A percentile compares a stretch with the other conserved stretches of the same genome.
phyloP scores from a whole-genome alignment of 2,113 vertebrate genomes.

The Ramphastos sulfuratus region DNA sequence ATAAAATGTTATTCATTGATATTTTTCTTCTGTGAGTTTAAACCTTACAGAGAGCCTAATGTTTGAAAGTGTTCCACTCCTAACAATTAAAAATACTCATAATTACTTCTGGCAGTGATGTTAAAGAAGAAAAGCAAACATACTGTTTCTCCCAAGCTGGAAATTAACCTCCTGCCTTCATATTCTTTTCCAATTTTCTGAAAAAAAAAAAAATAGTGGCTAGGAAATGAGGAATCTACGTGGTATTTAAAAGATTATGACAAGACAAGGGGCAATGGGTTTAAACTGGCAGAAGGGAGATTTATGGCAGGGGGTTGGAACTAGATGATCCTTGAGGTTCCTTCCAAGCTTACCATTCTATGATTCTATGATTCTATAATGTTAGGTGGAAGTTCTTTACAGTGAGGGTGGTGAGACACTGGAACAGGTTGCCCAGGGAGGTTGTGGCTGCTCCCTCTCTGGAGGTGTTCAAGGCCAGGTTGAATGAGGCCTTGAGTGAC shows the following conservation, averaged over 20 bases:
- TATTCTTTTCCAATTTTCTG: conserved; percentile 13
- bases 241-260: background rate
- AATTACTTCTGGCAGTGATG: conserved; percentile 32
- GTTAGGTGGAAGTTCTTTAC: too few species aligned
- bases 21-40: conserved; percentile 8
- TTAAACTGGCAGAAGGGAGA: too few species aligned
- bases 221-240: background rate
- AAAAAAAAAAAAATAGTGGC: conserved; percentile 12
- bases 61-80: conserved; percentile 42
- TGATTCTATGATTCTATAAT: too few species aligned
- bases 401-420: too few species aligned
- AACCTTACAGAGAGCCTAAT: conserved; percentile 9
- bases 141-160: background rate
- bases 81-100: conserved; percentile 33
- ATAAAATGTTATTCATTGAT: background rate
- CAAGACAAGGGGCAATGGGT: too few species aligned
- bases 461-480: too few species aligned
- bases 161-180: conserved; percentile 22
- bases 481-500: too few species aligned
- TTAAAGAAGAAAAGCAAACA: background rate
- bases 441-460: too few species aligned
- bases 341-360: too few species aligned
- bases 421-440: too few species aligned
- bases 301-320: too few species aligned
- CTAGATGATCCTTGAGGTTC: too few species aligned